Evolutionary conservation across 2,797 vertebrate species (phyloP).

Genomic region (Amphiprion clarkii): DNA sequence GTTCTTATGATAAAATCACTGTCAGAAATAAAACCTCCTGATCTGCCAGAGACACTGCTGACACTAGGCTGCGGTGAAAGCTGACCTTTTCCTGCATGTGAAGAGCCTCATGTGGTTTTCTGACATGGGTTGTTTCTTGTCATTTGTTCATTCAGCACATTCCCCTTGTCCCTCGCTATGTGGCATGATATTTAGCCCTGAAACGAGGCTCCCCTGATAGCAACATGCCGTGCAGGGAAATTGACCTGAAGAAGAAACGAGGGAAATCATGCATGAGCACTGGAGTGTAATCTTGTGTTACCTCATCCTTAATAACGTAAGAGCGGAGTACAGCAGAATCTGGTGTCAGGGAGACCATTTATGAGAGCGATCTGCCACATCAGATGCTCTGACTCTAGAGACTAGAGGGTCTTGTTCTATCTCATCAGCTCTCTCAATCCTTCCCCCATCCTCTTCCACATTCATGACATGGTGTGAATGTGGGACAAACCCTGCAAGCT

Average conservation of each 20-base stretch:
- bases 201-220: conserved; percentile 25
- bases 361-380: neutral
- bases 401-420: conserved; percentile 28
- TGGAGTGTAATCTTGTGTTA: conserved; percentile 17
- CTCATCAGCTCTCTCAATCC: conserved; percentile 33
- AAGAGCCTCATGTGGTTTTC: conserved; percentile 22
- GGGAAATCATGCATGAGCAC: conserved; percentile 30
- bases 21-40: neutral
- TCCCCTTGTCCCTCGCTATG: conserved; percentile 13
- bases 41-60: conserved; percentile 24
- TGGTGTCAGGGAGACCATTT: conserved; percentile 35
- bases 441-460: conserved; percentile 28
- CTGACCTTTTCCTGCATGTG: conserved; percentile 44
- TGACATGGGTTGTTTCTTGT: conserved; percentile 28
- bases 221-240: conserved; percentile 2
- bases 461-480: conserved; percentile 34
- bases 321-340: conserved; percentile 12
- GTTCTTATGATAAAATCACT: conserved; percentile 1
- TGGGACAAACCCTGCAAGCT: conserved; percentile 39
- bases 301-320: neutral
- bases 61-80: conserved; percentile 28
- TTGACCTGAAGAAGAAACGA: conserved; percentile 23
- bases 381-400: neutral
- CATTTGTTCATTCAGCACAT: conserved; percentile 21
- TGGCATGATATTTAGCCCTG: conserved; percentile 43